Percentiles rank a stretch among this genome's conserved stretches.
Conservation (phyloP, 2,797 vertebrate genomes). For the Arctocebus calabarensis region DNA sequence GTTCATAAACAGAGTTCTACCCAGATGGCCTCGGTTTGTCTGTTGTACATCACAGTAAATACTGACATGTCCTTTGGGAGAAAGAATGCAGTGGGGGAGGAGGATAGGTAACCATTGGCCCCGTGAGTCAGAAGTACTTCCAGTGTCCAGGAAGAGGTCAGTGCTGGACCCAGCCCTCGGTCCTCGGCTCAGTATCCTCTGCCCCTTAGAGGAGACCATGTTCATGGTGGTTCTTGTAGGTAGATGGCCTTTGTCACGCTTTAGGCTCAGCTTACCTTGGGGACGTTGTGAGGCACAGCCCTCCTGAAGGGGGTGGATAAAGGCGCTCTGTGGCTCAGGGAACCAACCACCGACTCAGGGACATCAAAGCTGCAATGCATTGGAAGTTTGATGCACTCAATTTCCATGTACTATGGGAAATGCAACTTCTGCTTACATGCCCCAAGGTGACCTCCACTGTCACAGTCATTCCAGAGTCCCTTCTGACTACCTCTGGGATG, state of each 20-base stretch:
- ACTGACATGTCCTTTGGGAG: not conserved
- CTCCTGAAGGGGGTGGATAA: rapidly evolving
- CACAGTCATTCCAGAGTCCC: not conserved
- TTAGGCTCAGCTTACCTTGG: not conserved
- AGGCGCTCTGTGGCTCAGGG: not conserved
- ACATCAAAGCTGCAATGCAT: rapidly evolving
- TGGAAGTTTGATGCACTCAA: not conserved
- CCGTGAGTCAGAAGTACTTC: not conserved
- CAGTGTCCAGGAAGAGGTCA: rapidly evolving
- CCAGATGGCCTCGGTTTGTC: not conserved
- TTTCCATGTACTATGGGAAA: not conserved
- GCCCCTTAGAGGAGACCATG: rapidly evolving
- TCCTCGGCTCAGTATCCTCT: not conserved
- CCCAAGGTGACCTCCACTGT: not conserved
- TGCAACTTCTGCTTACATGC: rapidly evolving
- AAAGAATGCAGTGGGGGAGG: too few relatives aligned
- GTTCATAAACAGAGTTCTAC: not conserved
- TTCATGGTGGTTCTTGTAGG: not conserved
- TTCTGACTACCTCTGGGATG: not conserved
- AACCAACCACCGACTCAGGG: rapidly evolving
- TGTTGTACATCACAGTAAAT: not conserved
- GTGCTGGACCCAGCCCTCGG: too few relatives aligned
- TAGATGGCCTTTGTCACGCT: not conserved
- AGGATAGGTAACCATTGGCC: not conserved
- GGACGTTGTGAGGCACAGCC: not conserved